These are phyloP conservation scores for Strigops habroptila DNA, from an alignment of 2,113 vertebrate genomes.

Conservation along the genomic window DNA sequence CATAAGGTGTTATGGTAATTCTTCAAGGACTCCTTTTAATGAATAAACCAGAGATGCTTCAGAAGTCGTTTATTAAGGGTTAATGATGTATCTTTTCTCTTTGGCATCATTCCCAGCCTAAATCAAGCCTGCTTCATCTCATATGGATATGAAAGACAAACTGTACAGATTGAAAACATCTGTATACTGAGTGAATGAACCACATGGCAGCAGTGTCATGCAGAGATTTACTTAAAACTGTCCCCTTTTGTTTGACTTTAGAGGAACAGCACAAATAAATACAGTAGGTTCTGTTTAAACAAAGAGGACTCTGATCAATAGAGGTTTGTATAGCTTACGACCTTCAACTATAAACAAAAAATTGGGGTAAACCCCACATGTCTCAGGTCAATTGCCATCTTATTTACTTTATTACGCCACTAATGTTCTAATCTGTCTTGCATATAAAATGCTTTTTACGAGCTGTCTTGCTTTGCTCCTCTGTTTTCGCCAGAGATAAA, in stretches of 20 bases:
- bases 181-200: conserved; percentile 74
- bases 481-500: background rate
- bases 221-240: conserved; percentile 68
- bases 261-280: conserved; percentile 76
- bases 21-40: conserved; percentile 32
- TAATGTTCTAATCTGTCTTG: conserved; percentile 71
- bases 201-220: conserved; percentile 74
- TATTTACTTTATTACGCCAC: conserved; percentile 73
- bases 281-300: conserved; percentile 80
- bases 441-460: conserved; percentile 51
- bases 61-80: conserved; percentile 72
- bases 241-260: conserved; percentile 80
- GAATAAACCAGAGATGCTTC: conserved; percentile 24
- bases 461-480: conserved; percentile 16
- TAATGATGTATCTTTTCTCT: conserved; percentile 76
- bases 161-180: conserved; percentile 86
- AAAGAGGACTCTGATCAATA: conserved; percentile 78
- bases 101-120: conserved; percentile 84
- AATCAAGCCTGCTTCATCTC: conserved; percentile 82
- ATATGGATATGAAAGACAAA: conserved; percentile 81
- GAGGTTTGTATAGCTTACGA: conserved; percentile 78
- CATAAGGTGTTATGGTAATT: conserved; percentile 20
- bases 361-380: conserved; percentile 74
- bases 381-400: conserved; percentile 74
- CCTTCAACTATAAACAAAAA: conserved; percentile 77